phyloP scores from a whole-genome alignment of 2,113 vertebrate species.

The Macrotus californicus region DNA sequence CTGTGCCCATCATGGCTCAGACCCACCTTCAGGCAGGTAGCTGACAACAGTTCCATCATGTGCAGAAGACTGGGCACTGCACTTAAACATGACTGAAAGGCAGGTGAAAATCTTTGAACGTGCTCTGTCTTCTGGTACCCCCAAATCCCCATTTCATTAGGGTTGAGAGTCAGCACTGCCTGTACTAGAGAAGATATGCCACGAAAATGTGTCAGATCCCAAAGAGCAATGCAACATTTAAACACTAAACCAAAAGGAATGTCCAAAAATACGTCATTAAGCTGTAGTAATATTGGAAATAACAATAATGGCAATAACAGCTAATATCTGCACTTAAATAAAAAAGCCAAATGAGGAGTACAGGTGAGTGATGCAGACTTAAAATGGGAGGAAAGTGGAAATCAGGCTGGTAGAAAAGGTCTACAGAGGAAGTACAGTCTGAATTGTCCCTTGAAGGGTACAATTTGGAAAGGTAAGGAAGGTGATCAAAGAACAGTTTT shows the following conservation, averaged over 20 bases:
- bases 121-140: not conserved
- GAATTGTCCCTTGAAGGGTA: not conserved
- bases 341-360: not conserved
- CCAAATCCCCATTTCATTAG: not conserved
- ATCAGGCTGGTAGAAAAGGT: not conserved
- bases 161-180: not conserved
- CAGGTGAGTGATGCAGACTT: not conserved
- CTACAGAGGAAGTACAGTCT: not conserved
- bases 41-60: too few relatives aligned
- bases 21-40: not conserved
- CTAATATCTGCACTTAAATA: not conserved
- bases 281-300: not conserved
- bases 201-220: not conserved
- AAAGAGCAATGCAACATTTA: not conserved
- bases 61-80: not conserved
- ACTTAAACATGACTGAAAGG: not conserved
- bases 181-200: too few relatives aligned
- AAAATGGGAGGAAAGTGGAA: not conserved
- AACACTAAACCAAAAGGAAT: not conserved
- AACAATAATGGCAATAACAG: not conserved
- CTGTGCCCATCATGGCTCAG: fast-evolving
- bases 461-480: not conserved
- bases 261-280: not conserved
- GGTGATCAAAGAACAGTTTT: not conserved
- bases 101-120: not conserved